Base-by-base conservation (phyloP, 1,140 invertebrate species). In the Achatina immaculata region DNA sequence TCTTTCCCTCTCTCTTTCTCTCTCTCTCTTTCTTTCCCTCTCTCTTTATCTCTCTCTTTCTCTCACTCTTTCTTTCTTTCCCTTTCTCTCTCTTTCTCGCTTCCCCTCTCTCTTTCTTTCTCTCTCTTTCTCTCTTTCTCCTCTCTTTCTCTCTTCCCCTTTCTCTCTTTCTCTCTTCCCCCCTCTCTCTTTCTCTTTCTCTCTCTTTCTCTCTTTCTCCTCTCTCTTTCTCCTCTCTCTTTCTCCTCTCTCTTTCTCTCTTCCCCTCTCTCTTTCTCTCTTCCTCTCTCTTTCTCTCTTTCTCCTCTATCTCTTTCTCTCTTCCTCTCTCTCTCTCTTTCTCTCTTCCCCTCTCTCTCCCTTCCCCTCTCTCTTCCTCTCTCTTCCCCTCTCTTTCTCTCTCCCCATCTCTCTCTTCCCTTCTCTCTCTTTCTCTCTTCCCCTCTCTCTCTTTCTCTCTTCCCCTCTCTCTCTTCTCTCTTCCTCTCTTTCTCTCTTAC, bases 21-120 rank as follows among this genome's bases (percentile, higher is more conserved):
- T 14, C 68, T 73, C 48, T 55, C 69, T 80, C 78, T 73, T 51
- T 58, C 69, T 80, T 68, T 73, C 66, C 51, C 48, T 80, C 78
- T 11, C 7, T 48, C 7, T 48, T 48, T 19, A 11, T 19, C 45
- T 48, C 45, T 19, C 7, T 48, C 45, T 48, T 11, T 48, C 45
- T 11, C 7, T 48, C 45, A 48, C 45, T 11, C 7, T 48, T 7
- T 48, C 19, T 19, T 48, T 48, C 45, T 48, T 19, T 48, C 45
- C 7, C 7, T 48, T 19, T 48, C 19, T 19, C 45, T 19, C 7
- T 19, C 7, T 48, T 19, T 11, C 45, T 48, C 7, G 7, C 45
- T 48, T 19, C 19, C 19, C 73, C 42, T 69, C 69, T 80, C 78
- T 80, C 66, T 69, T 34, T 80, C 68, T 80, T 34, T 69, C 69